These are phyloP conservation scores for Hymenochirus boettgeri DNA, from an alignment of 2,113 vertebrate genomes.

Conservation along the genomic window DNA sequence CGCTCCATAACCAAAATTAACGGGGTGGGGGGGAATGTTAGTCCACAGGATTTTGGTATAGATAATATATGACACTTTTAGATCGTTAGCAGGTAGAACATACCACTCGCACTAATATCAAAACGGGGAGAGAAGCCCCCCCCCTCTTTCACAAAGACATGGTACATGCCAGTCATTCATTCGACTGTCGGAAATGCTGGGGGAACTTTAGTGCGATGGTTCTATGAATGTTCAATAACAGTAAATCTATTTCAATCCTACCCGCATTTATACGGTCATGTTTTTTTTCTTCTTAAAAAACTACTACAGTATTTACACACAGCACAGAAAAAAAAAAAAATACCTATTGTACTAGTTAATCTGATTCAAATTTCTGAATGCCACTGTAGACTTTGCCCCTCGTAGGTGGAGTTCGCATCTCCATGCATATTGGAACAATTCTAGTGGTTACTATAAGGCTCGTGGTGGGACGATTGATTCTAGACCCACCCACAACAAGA, in stretches of 20 bases:
- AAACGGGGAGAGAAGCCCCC: background rate
- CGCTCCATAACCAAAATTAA: conserved; percentile 50
- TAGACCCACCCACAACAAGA: conserved; percentile 19
- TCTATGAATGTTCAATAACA: background rate
- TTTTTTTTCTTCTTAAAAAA: conserved; percentile 52
- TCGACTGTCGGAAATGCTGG: background rate
- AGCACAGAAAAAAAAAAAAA: conserved; percentile 78
- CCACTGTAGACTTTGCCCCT: conserved; percentile 54
- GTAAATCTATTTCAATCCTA: background rate
- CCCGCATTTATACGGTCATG: background rate
- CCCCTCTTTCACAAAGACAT: background rate
- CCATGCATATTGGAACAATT: background rate
- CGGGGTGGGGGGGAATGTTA: conserved; percentile 55
- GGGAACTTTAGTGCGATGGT: background rate
- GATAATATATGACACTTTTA: conserved; percentile 45
- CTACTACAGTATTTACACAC: conserved; percentile 72
- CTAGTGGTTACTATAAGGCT: too few relatives aligned
- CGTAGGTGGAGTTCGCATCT: conserved; percentile 28
- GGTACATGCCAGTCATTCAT: background rate
- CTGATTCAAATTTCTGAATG: conserved; percentile 66
- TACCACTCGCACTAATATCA: background rate
- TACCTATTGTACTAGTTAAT: conserved; percentile 74
- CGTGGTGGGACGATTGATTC: background rate
- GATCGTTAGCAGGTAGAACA: background rate
- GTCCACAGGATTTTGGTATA: conserved; percentile 46